Percentiles rank a stretch among this genome's conserved stretches.
Conservation (phyloP, 2,888 invertebrate species). For the Blastobasis adustella region DNA sequence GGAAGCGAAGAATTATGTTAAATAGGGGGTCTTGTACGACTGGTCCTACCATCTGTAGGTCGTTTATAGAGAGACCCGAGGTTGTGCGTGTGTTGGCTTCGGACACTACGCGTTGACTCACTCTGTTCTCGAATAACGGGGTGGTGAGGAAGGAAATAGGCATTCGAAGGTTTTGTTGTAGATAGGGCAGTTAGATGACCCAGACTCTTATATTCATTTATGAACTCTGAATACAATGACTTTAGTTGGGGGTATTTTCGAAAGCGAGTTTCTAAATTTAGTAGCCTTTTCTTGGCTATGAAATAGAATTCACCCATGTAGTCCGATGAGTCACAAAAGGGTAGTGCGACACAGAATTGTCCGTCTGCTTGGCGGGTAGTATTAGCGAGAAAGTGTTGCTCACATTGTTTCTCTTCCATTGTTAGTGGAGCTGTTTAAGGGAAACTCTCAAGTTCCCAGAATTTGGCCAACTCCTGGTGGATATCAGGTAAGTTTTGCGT, state of each 20-base stretch:
- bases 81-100: background rate
- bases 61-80: constrained; percentile 4
- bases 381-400: constrained; percentile 3
- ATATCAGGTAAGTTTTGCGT: background rate
- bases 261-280: constrained; percentile 4
- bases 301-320: constrained; percentile 4
- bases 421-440: background rate
- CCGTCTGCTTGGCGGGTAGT: constrained; percentile 2
- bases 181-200: background rate
- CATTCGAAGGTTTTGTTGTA: background rate
- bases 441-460: constrained; percentile 6
- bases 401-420: constrained; percentile 1
- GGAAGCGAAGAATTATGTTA: constrained; percentile 9
- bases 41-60: constrained; percentile 9
- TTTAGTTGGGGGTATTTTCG: constrained; percentile 1
- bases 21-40: constrained; percentile 9
- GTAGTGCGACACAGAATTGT: constrained; percentile 6
- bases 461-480: constrained; percentile 1
- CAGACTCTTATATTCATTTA: background rate
- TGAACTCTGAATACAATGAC: background rate
- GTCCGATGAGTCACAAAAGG: constrained; percentile 1
- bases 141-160: background rate
- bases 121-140: background rate
- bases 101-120: background rate
- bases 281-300: too few relatives aligned